phyloP scores from a whole-genome alignment of 2,113 vertebrate genomes.

The Rhinoderma darwinii region DNA sequence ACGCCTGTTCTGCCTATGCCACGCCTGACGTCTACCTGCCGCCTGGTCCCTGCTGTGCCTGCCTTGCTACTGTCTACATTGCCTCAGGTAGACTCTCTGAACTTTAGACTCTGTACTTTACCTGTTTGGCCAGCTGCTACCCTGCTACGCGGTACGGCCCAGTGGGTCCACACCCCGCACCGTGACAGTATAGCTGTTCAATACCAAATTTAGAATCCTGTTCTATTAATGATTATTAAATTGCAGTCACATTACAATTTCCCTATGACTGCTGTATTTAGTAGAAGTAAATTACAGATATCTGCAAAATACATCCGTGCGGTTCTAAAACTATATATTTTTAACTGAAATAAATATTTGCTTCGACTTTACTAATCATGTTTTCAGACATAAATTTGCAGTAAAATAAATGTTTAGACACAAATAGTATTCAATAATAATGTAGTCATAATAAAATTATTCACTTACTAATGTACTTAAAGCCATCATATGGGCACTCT shows the following conservation, averaged over 20 bases:
- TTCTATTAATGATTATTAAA: neutral
- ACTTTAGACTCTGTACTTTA: too few species aligned
- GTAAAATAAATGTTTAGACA: constrained; percentile 24
- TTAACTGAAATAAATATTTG: neutral
- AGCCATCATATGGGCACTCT: neutral
- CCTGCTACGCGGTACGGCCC: too few species aligned
- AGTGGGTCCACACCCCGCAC: too few species aligned
- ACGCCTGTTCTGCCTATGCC: too few species aligned
- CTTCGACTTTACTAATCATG: neutral
- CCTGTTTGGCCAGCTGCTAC: too few species aligned
- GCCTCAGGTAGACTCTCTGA: too few species aligned
- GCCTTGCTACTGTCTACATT: too few species aligned
- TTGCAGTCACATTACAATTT: neutral
- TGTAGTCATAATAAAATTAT: constrained; percentile 37
- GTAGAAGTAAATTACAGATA: neutral
- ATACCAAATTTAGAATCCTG: neutral
- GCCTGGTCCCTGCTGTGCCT: too few species aligned
- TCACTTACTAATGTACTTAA: constrained; percentile 30
- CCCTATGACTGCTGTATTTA: neutral
- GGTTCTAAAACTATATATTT: neutral
- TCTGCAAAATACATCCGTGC: neutral
- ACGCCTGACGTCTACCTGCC: too few species aligned
- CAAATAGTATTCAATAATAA: constrained; percentile 15
- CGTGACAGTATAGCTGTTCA: too few species aligned
- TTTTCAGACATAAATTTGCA: constrained; percentile 16